A percentile compares a stretch with the other conserved stretches of the same genome.
These are phyloP conservation scores for Isurus oxyrinchus DNA, from an alignment of 2,113 vertebrate genomes.

Conservation along the genomic window DNA sequence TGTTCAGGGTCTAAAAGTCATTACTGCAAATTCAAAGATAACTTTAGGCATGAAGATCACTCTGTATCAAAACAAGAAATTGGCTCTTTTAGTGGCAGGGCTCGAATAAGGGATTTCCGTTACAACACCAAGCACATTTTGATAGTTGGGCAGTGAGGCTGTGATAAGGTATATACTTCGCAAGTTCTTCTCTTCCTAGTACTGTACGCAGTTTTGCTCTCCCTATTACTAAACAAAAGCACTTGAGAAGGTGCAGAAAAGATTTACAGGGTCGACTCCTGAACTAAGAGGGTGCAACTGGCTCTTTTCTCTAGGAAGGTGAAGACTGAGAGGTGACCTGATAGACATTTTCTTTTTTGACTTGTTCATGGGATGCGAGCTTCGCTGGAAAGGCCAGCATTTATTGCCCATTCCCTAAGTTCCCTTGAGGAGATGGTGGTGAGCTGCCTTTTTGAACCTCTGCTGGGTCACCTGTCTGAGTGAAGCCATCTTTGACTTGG, in stretches of 20 bases:
- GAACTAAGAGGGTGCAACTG: background rate
- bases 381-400: background rate
- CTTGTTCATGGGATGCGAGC: background rate
- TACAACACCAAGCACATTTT: background rate
- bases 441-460: background rate
- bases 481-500: background rate
- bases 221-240: background rate
- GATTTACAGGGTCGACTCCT: background rate
- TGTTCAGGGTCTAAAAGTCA: background rate
- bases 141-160: background rate
- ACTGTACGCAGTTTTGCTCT: background rate
- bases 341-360: background rate
- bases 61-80: background rate
- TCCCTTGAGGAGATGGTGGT: background rate
- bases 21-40: background rate
- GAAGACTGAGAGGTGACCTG: background rate
- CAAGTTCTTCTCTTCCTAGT: background rate
- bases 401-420: background rate
- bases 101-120: background rate
- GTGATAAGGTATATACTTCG: background rate
- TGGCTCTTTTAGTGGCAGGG: background rate
- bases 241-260: background rate
- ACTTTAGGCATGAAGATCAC: background rate
- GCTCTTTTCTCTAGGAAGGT: background rate
- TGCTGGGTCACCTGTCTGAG: background rate